Evolutionary conservation across 2,888 invertebrate genomes (phyloP).

Genomic region (Plebejus anna): DNA sequence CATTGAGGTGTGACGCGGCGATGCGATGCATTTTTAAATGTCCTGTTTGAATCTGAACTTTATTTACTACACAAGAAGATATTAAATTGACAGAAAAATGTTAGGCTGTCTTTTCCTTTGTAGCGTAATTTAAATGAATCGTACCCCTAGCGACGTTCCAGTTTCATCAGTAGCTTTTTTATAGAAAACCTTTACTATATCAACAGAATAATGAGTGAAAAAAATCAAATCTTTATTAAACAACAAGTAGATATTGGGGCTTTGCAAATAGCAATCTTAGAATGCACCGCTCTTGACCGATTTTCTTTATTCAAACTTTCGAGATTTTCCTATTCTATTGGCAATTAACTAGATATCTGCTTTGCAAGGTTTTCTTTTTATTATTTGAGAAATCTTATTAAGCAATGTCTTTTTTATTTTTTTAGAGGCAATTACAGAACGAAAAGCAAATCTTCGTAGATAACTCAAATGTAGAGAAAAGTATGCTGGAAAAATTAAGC

Average conservation of each 20-base stretch:
- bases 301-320: constrained; percentile 5
- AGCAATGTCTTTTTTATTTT: constrained; percentile 29
- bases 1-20: background rate
- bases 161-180: background rate
- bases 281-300: background rate
- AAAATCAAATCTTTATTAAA: background rate
- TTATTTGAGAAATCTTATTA: background rate
- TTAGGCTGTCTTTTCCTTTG: too few relatives aligned
- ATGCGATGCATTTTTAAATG: too few relatives aligned
- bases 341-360: background rate
- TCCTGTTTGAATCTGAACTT: too few relatives aligned
- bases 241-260: background rate
- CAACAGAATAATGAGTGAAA: background rate
- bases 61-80: too few relatives aligned
- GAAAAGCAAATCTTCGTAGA: constrained; percentile 57
- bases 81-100: too few relatives aligned
- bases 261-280: background rate
- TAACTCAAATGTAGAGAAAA: constrained; percentile 52
- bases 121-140: too few relatives aligned
- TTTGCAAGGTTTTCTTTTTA: background rate
- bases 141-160: too few relatives aligned
- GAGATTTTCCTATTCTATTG: background rate
- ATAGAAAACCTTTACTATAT: too few relatives aligned
- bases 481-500: constrained; percentile 48
- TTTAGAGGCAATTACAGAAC: constrained; percentile 55